Evolutionary conservation across 2,888 invertebrate genomes (phyloP).

Genomic region (Leptinotarsa juncta): DNA sequence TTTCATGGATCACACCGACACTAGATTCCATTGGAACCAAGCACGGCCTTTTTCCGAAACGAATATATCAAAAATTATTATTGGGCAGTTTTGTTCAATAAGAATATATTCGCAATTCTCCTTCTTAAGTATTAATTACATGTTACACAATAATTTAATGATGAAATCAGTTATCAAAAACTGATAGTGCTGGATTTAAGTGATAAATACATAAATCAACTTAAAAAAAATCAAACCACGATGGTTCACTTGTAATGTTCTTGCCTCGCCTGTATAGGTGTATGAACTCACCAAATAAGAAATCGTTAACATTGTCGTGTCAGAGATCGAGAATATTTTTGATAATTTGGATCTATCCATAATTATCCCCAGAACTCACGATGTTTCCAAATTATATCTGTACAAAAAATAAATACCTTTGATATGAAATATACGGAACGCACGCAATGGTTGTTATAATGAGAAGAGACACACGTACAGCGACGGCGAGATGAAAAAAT

Average conservation of each 20-base stretch:
- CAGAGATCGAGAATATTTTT: constrained; percentile 38
- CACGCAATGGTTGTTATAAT: constrained; percentile 26
- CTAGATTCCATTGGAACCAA: too few relatives aligned
- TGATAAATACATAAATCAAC: not conserved
- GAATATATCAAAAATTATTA: too few relatives aligned
- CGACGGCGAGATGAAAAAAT: constrained; percentile 1
- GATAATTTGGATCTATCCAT: constrained; percentile 42
- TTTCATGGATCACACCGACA: too few relatives aligned
- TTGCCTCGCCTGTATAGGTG: not conserved
- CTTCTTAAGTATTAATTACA: not conserved
- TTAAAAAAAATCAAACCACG: not conserved
- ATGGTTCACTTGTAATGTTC: not conserved
- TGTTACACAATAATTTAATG: not conserved
- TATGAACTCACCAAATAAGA: constrained; percentile 5
- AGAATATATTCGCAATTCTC: not conserved
- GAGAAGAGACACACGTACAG: constrained; percentile 23
- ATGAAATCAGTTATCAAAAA: too few relatives aligned
- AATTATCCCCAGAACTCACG: constrained; percentile 36
- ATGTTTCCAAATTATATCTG: constrained; percentile 37
- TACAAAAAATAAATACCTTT: constrained; percentile 23
- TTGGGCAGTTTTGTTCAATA: not conserved
- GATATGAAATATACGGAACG: constrained; percentile 16
- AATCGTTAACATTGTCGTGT: constrained; percentile 33
- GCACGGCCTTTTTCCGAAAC: too few relatives aligned
- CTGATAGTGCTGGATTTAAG: too few relatives aligned